Percentiles rank a stretch among this genome's conserved stretches.
These are phyloP conservation scores for Spea hammondii DNA, from an alignment of 2,797 vertebrate species.

Conservation along the genomic window DNA sequence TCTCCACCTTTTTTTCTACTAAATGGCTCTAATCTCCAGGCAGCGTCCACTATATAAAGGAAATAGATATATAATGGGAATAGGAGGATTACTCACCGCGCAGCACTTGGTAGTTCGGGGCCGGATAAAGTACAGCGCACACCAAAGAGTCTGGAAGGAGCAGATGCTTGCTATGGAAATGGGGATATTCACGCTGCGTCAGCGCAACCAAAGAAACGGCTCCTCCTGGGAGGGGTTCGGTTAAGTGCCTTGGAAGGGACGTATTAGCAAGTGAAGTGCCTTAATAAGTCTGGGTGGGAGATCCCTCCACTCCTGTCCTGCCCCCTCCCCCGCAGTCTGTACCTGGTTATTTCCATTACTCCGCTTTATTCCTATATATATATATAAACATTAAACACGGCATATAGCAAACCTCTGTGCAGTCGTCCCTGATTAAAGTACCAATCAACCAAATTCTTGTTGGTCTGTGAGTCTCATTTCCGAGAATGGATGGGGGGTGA, in stretches of 20 bases:
- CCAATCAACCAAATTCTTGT: background rate
- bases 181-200: too few species aligned
- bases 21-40: too few species aligned
- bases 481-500: background rate
- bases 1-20: too few species aligned
- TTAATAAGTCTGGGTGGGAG: background rate
- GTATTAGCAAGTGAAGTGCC: background rate
- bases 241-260: background rate
- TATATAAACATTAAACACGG: background rate
- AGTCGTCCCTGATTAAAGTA: conserved; percentile 14
- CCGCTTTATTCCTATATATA: background rate
- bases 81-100: too few species aligned
- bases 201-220: too few species aligned
- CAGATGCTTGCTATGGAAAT: too few species aligned
- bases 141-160: too few species aligned
- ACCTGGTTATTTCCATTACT: background rate
- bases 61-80: too few species aligned
- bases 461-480: background rate
- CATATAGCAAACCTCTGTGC: background rate
- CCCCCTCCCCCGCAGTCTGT: background rate
- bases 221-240: too few species aligned
- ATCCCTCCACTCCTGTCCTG: background rate
- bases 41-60: too few species aligned
- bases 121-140: too few species aligned
- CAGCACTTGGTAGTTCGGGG: too few species aligned